Base-by-base conservation (phyloP, 2,888 invertebrate species). In the Ligdia adustata region DNA sequence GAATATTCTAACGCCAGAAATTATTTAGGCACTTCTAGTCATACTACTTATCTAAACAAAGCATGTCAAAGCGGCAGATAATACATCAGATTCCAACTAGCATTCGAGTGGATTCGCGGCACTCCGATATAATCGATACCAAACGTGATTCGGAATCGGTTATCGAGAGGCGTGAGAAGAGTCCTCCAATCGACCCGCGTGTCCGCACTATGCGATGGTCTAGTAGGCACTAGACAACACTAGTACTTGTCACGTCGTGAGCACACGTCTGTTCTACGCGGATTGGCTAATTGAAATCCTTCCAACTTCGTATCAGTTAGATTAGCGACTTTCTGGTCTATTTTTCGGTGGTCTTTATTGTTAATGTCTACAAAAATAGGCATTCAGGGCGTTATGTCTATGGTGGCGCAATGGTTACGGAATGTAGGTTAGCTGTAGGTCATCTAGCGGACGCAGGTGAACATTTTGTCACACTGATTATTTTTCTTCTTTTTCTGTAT, bases 81-180 rank as follows among this genome's bases (percentile, higher is more conserved):
- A 14, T 32, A 24, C 13, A 28, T 22, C 32, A 18, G 24, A 28
- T 22, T 29, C 22, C 32, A 28, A 33, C 38, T 20, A 42, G 38
- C 38, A 31, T 11, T 28, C 5, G 37, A 37, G 56, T 65, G 64
- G 76, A 77, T 73, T 71, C 55, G 59, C 62, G 65, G 67, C 33
- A 42, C 64, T 64, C 39, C 34, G 39, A 45, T 45, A 47, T 53
- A 75, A 75, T 81, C 78, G 74, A 79, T 76, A 78, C 69, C 72
- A 76, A 74, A 71, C 72, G 64, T 66, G 76, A 71, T 69, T 80
- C 66, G 69, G 75, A 79, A 73, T 81, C 81, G 72, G 71, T 69
- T 75, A 75, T 81, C 69, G 73, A 80, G 78, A 71, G 69, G 55
- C 53, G 55, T 41, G 60, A 64, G 60, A 64, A 77, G 76, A 52